A percentile compares a stretch with the other conserved stretches of the same genome.
Evolutionary conservation across 2,113 vertebrate species (phyloP).

Genomic region (Balaenoptera acutorostrata): DNA sequence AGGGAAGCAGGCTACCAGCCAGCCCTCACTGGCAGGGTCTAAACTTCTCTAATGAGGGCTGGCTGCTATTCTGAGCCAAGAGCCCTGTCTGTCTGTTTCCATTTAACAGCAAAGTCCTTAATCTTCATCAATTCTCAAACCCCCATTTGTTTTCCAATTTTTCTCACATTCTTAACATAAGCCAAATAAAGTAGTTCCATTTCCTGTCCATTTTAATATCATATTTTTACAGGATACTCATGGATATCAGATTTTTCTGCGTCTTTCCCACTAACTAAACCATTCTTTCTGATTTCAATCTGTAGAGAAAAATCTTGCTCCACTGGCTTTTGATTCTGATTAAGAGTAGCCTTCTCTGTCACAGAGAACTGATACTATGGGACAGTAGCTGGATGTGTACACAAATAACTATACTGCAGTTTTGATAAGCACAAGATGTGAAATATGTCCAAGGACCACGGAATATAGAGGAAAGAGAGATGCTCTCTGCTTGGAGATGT

Average conservation of each 20-base stretch:
- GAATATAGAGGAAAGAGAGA: background rate
- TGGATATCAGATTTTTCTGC: slow-evolving; percentile 39
- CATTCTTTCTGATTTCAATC: slow-evolving; percentile 43
- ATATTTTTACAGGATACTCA: slow-evolving; percentile 48
- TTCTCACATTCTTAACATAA: slow-evolving; percentile 56
- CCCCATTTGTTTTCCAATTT: slow-evolving; percentile 51
- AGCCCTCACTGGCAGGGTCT: slow-evolving; percentile 26
- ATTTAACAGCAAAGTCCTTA: slow-evolving; percentile 55
- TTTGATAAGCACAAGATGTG: background rate
- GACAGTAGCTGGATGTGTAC: background rate
- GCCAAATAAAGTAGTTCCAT: slow-evolving; percentile 71
- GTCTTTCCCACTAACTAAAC: background rate
- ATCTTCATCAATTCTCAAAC: slow-evolving; percentile 50
- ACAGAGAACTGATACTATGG: background rate
- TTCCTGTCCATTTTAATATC: slow-evolving; percentile 63
- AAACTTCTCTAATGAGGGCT: slow-evolving; percentile 37
- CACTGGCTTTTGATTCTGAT: background rate
- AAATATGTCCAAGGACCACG: background rate
- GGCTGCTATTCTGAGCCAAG: slow-evolving; percentile 38
- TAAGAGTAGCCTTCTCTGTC: background rate
- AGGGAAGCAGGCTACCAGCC: slow-evolving; percentile 28
- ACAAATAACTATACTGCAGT: background rate
- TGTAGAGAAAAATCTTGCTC: background rate
- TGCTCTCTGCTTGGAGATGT: background rate
- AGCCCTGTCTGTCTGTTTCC: slow-evolving; percentile 55